Evolutionary conservation across 2,797 vertebrate genomes (phyloP).

Genomic region (Eleutherodactylus coqui): DNA sequence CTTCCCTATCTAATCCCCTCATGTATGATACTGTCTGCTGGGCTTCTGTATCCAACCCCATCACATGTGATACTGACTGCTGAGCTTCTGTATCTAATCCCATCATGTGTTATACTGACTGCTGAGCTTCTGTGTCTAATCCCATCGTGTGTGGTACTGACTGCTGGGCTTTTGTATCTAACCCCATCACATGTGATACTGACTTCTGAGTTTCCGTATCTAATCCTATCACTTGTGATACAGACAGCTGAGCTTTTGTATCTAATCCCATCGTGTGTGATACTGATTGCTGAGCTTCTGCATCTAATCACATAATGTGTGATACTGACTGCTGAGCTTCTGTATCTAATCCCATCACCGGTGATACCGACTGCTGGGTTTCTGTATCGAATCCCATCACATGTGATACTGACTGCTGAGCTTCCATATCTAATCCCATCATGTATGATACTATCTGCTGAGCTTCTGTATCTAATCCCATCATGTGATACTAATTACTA

Average conservation of each 20-base stretch:
- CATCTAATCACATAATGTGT: not conserved
- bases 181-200: not conserved
- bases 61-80: not conserved
- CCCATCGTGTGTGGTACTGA: not conserved
- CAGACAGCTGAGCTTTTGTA: not conserved
- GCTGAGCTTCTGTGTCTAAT: not conserved
- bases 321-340: not conserved
- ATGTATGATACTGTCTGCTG: not conserved
- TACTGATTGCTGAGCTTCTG: not conserved
- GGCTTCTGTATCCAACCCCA: not conserved
- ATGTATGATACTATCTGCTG: not conserved
- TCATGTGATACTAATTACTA: not conserved
- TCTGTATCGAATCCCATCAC: not conserved
- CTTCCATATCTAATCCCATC: not conserved
- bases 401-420: not conserved
- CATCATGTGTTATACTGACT: not conserved
- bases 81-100: not conserved
- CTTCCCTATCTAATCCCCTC: not conserved
- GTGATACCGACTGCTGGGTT: not conserved
- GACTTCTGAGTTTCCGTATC: not conserved
- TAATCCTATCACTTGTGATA: not conserved
- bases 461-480: not conserved
- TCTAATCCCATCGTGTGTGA: not conserved
- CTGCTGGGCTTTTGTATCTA: not conserved
- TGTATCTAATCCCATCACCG: not conserved